Evolutionary conservation across 2,888 invertebrate genomes (phyloP).

Genomic region (Phortica magna): DNA sequence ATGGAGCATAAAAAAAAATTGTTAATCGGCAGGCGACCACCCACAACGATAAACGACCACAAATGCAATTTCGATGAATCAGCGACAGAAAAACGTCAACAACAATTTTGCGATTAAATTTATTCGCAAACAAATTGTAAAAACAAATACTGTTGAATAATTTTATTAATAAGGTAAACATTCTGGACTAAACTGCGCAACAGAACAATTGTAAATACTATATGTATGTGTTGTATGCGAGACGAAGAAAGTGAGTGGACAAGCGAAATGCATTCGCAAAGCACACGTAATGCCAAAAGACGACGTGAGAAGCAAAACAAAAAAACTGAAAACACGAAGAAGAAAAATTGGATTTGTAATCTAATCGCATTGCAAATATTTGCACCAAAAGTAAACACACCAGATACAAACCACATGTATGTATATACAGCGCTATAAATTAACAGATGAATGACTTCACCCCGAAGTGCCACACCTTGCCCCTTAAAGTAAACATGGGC

Average conservation of each 20-base stretch:
- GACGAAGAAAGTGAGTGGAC: neutral
- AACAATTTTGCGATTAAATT: too few species aligned
- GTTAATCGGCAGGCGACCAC: too few species aligned
- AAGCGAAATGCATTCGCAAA: constrained; percentile 3
- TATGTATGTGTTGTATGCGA: neutral
- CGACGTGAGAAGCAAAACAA: constrained; percentile 27
- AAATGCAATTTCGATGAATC: too few species aligned
- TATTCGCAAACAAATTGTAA: too few species aligned
- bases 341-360: constrained; percentile 44
- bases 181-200: constrained; percentile 59
- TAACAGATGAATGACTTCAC: constrained; percentile 20
- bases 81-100: too few species aligned
- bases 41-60: too few species aligned
- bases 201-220: constrained; percentile 53
- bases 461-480: too few species aligned
- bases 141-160: neutral
- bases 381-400: constrained; percentile 43
- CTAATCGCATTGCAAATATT: constrained; percentile 58
- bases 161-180: constrained; percentile 21
- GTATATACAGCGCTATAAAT: constrained; percentile 39
- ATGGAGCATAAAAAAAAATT: too few species aligned
- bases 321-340: neutral
- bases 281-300: constrained; percentile 55
- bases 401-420: constrained; percentile 28
- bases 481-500: too few species aligned